Percentiles rank a stretch among this genome's conserved stretches.
phyloP scores from a whole-genome alignment of 1,140 invertebrate species.

The Calliphora vicina region DNA sequence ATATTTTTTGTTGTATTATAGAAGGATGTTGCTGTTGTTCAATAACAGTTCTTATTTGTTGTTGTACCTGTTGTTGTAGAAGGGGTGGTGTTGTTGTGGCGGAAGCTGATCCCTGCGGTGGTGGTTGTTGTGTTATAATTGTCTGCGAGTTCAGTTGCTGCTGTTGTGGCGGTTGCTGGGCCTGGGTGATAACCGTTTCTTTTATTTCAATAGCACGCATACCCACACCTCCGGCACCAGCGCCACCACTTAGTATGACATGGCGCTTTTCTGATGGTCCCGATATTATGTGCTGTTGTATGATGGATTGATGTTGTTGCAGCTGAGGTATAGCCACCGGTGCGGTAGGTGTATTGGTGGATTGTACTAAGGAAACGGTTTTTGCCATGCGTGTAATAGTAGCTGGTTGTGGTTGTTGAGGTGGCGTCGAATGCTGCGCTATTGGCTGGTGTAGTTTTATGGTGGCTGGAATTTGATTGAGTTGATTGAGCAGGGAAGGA shows the following conservation, averaged over 20 bases:
- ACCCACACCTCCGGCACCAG: slow-evolving; percentile 6
- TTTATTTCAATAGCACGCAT: slow-evolving; percentile 47
- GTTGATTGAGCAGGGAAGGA: slow-evolving; percentile 53
- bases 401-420: slow-evolving; percentile 35
- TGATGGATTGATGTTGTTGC: slow-evolving; percentile 61
- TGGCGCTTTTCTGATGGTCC: slow-evolving; percentile 55
- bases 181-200: slow-evolving; percentile 56
- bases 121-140: slow-evolving; percentile 54
- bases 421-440: slow-evolving; percentile 26
- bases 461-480: slow-evolving; percentile 60
- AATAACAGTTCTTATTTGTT: slow-evolving; percentile 53
- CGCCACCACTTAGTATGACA: slow-evolving; percentile 44
- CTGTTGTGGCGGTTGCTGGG: slow-evolving; percentile 55
- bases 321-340: slow-evolving; percentile 54
- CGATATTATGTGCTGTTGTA: slow-evolving; percentile 59
- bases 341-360: slow-evolving; percentile 37
- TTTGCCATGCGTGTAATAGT: slow-evolving; percentile 28
- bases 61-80: slow-evolving; percentile 39
- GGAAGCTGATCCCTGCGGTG: slow-evolving; percentile 44
- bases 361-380: slow-evolving; percentile 41
- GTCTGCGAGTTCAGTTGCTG: slow-evolving; percentile 59
- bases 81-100: slow-evolving; percentile 1
- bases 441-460: slow-evolving; percentile 58
- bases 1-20: slow-evolving; percentile 28
- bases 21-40: slow-evolving; percentile 35